Evolutionary conservation across 2,888 invertebrate genomes (phyloP).

Genomic region (Parnassius glacialis): DNA sequence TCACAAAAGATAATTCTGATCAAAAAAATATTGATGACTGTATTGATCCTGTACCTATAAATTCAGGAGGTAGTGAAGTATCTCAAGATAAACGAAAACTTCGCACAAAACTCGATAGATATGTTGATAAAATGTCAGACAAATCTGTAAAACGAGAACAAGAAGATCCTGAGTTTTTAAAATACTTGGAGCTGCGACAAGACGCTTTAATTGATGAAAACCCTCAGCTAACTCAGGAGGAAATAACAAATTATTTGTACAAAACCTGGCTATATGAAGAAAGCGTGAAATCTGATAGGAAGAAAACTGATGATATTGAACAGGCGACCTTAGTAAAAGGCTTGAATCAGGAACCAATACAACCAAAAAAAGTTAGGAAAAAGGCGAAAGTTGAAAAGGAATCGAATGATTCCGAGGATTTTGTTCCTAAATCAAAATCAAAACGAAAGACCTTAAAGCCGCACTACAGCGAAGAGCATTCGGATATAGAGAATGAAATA

Average conservation of each 20-base stretch:
- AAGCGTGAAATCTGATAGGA: conserved; percentile 41
- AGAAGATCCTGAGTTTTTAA: conserved; percentile 68
- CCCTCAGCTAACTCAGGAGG: conserved; percentile 71
- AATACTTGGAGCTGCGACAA: conserved; percentile 72
- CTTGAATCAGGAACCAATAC: conserved; percentile 40
- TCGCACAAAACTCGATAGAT: conserved; percentile 32
- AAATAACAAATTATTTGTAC: conserved; percentile 71
- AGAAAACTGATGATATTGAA: conserved; percentile 54
- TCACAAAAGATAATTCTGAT: not conserved
- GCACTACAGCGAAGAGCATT: conserved; percentile 66
- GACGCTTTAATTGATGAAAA: conserved; percentile 75
- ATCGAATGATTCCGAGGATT: conserved; percentile 33
- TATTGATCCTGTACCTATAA: conserved; percentile 1
- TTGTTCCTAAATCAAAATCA: conserved; percentile 56
- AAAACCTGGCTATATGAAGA: conserved; percentile 73
- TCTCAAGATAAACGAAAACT: conserved; percentile 26
- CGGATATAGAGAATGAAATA: conserved; percentile 62
- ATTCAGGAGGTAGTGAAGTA: conserved; percentile 9
- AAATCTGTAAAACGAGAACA: conserved; percentile 40
- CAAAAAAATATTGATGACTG: conserved; percentile 4
- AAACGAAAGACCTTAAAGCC: conserved; percentile 59
- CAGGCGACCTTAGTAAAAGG: conserved; percentile 60
- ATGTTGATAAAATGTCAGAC: conserved; percentile 40
- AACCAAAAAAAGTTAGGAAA: conserved; percentile 49
- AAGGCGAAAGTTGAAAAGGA: conserved; percentile 52